These are phyloP conservation scores for Grus americana DNA, from an alignment of 2,113 vertebrate species.

Conservation along the genomic window DNA sequence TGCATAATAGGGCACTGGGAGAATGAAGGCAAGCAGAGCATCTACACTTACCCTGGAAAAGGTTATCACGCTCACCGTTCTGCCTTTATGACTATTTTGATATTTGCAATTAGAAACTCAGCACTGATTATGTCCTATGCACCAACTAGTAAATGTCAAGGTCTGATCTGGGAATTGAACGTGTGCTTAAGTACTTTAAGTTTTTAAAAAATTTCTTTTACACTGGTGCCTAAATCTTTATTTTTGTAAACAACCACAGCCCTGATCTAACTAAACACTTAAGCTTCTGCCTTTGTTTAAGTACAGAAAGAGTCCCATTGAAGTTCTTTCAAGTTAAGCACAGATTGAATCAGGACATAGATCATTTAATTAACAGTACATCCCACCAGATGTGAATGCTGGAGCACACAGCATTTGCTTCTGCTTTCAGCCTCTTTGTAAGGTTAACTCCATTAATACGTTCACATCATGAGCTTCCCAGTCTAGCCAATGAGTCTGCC, in stretches of 20 bases:
- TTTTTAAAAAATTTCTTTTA: background rate
- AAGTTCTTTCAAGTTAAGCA: background rate
- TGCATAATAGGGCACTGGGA: background rate
- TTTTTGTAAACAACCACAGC: background rate
- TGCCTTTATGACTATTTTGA: background rate
- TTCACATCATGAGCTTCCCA: background rate
- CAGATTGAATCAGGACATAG: background rate
- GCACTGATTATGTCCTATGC: background rate
- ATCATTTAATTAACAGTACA: background rate
- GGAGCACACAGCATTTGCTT: background rate
- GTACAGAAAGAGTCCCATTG: background rate
- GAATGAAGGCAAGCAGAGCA: background rate
- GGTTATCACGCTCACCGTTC: background rate
- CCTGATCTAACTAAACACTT: background rate
- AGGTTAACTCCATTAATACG: background rate
- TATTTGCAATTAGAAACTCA: background rate
- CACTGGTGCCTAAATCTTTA: background rate
- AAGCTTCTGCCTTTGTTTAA: rapidly evolving
- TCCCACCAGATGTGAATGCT: background rate
- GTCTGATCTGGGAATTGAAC: background rate
- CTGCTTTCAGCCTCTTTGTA: background rate
- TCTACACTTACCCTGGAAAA: background rate
- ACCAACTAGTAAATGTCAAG: background rate
- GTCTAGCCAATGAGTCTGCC: background rate
- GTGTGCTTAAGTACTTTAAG: background rate